Evolutionary conservation across 1,140 invertebrate genomes (phyloP), one percentile per base, ranked within the genome.

Genomic region (Bombus affinis): DNA sequence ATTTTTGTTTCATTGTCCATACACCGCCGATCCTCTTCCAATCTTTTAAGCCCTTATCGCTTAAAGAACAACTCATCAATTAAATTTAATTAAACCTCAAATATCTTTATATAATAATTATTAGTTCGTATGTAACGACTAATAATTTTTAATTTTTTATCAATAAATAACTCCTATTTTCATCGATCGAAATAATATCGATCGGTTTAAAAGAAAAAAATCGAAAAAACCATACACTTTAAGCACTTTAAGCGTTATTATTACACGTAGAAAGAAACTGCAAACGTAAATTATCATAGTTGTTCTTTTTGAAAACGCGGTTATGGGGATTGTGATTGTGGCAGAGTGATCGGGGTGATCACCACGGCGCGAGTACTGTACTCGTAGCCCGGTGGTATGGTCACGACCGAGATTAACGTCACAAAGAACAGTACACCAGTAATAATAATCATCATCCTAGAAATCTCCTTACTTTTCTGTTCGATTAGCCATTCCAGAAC

Each of bases 401-500:
- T 94, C 89, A 95, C 92, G 92, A 95, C 94, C 92, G 94, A 95
- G 89, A 95, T 94, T 95, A 95, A 94, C 92, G 95, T 95, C 91
- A 95, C 94, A 95, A 95, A 94, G 93, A 95, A 95, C 92, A 95
- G 92, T 95, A 95, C 94, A 93, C 94, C 94, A 93, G 93, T 95
- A 91, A 94, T 95, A 93, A 95, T 95, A 93, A 95, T 95, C 95
- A 95, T 95, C 94, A 95, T 94, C 93, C 93, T 94, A 94, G 92
- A 94, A 94, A 94, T 95, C 94, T 94, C 92, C 98, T 98, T 98
- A 98, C 98, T 98, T 97, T 98, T 98, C 96, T 98, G 98, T 96
- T 98, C 97, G 96, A 98, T 96, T 96, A 98, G 97, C 98, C 98
- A 99, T 96, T 98, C 97, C 96, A 99, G 97, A 96, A 99, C 98